Percentiles rank a stretch among this genome's conserved stretches.
These are phyloP conservation scores for Cheilosia soror DNA, from an alignment of 2,888 invertebrate genomes.

Conservation along the genomic window DNA sequence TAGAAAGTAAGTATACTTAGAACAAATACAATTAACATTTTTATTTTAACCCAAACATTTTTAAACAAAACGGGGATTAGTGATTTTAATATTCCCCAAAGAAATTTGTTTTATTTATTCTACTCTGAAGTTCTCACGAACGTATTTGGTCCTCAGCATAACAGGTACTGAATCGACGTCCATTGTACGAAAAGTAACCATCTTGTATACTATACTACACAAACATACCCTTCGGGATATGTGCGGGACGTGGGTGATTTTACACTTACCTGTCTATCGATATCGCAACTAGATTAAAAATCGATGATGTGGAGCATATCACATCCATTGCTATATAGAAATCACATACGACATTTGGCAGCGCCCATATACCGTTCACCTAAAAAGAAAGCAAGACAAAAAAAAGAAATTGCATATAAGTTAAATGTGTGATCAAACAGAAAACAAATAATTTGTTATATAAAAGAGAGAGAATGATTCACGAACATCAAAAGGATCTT, in stretches of 20 bases:
- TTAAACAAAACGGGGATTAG: no score
- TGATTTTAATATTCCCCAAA: no score
- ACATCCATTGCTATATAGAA: conserved; percentile 99
- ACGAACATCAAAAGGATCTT: conserved; percentile 24
- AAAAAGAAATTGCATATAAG: conserved; percentile 3
- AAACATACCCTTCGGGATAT: no score
- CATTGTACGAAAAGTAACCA: no score
- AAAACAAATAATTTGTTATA: not conserved
- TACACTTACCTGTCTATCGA: conserved; percentile 96
- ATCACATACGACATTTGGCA: conserved; percentile 96
- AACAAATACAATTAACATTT: no score
- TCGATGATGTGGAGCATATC: conserved; percentile 98
- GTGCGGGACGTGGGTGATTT: not conserved
- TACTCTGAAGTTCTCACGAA: no score
- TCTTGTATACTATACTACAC: no score
- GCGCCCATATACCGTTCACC: conserved; percentile 95
- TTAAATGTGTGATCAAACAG: conserved; percentile 16
- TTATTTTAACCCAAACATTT: no score
- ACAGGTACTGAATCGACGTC: no score
- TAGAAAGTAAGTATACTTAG: no score
- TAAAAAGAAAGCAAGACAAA: conserved; percentile 82
- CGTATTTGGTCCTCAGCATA: no score
- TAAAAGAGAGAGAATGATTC: conserved; percentile 4
- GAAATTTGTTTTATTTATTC: no score
- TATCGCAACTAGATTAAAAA: conserved; percentile 98